These are phyloP conservation scores for Drosophila kurseongensis DNA, from an alignment of 1,140 invertebrate species.

Conservation along the genomic window DNA sequence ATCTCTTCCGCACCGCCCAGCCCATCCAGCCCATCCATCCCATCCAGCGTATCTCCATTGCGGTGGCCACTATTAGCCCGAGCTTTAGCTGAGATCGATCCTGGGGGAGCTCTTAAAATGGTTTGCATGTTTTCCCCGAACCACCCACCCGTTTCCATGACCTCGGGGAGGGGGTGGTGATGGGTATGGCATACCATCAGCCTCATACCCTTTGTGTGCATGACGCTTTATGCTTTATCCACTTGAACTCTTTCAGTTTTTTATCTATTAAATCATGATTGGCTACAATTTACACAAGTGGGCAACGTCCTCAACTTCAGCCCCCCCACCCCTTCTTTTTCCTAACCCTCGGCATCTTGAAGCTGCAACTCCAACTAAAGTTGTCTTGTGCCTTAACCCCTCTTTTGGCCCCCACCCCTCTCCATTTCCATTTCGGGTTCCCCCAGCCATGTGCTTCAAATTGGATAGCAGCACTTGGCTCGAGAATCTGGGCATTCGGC, in stretches of 20 bases:
- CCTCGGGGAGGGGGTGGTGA: not conserved
- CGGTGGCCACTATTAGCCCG: constrained; percentile 66
- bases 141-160: not conserved
- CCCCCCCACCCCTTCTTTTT: not conserved
- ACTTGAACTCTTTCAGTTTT: constrained; percentile 80
- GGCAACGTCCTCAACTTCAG: constrained; percentile 25
- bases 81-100: constrained; percentile 73
- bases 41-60: constrained; percentile 6
- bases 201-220: constrained; percentile 40
- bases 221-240: constrained; percentile 80
- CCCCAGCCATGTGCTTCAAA: constrained; percentile 37
- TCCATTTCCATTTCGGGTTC: not conserved
- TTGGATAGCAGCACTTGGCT: constrained; percentile 36
- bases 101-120: constrained; percentile 73
- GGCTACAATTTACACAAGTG: constrained; percentile 80
- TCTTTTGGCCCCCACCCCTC: not conserved
- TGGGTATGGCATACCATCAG: not conserved
- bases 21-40: not conserved
- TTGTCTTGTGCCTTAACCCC: constrained; percentile 12
- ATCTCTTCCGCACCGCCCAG: not conserved
- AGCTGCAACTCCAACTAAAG: constrained; percentile 19
- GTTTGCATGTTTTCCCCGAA: constrained; percentile 35
- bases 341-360: constrained; percentile 5
- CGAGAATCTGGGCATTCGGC: not conserved
- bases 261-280: constrained; percentile 83